phyloP scores from a whole-genome alignment of 2,888 invertebrate genomes.

The Myathropa florea region DNA sequence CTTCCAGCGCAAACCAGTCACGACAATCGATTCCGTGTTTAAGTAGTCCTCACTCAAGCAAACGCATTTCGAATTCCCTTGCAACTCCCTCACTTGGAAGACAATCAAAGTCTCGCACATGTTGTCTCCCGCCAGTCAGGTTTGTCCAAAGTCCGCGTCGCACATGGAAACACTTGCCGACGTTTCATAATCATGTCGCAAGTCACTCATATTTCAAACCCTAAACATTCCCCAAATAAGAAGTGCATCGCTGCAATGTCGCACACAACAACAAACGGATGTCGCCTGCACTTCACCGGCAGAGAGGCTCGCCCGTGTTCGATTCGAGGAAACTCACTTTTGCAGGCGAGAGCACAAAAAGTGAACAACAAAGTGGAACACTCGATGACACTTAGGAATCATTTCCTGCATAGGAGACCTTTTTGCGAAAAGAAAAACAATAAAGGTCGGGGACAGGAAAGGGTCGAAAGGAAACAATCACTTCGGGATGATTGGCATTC shows the following conservation, averaged over 20 bases:
- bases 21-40: background rate
- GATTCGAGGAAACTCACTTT: slow-evolving; percentile 54
- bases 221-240: slow-evolving; percentile 19
- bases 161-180: slow-evolving; percentile 24
- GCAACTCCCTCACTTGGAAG: background rate
- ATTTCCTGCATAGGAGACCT: slow-evolving; percentile 62
- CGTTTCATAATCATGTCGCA: slow-evolving; percentile 48
- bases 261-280: slow-evolving; percentile 48
- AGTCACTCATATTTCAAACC: slow-evolving; percentile 41
- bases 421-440: slow-evolving; percentile 13
- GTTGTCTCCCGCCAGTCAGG: background rate
- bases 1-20: background rate
- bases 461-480: slow-evolving; percentile 53
- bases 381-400: slow-evolving; percentile 67
- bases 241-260: slow-evolving; percentile 42
- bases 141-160: slow-evolving; percentile 34
- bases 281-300: slow-evolving; percentile 40
- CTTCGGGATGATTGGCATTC: slow-evolving; percentile 49
- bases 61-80: background rate
- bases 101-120: background rate
- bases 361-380: slow-evolving; percentile 53
- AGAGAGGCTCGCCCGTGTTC: background rate
- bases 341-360: slow-evolving; percentile 34
- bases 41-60: background rate
- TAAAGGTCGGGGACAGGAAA: background rate